phyloP scores from a whole-genome alignment of 2,113 vertebrate species.

The Diadophis punctatus region DNA sequence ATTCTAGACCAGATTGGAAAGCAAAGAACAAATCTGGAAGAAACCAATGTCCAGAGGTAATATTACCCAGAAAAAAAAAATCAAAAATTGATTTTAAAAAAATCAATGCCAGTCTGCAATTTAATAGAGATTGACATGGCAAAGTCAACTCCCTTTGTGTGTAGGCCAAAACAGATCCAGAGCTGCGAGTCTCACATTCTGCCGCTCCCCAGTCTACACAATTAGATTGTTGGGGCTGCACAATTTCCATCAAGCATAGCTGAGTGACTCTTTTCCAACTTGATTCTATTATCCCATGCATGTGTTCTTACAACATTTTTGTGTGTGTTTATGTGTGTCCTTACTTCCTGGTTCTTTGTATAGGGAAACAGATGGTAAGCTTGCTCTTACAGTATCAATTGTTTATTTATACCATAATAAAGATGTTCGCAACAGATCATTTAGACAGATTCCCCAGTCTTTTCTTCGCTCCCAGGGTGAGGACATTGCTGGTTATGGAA shows the following conservation, averaged over 20 bases:
- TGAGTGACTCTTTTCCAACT: neutral
- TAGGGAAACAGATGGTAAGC: neutral
- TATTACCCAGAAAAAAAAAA: neutral
- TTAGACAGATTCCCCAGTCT: neutral
- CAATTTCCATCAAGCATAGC: neutral
- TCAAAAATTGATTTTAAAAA: neutral
- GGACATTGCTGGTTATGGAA: neutral
- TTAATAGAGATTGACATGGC: neutral
- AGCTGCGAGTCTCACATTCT: neutral
- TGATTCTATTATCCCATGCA: neutral
- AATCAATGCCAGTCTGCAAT: neutral
- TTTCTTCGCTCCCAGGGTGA: neutral
- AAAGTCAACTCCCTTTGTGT: neutral
- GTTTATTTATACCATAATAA: neutral
- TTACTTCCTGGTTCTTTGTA: neutral
- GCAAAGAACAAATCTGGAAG: neutral
- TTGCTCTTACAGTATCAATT: neutral
- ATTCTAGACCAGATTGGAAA: neutral
- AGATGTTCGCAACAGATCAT: neutral
- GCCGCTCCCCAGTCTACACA: neutral
- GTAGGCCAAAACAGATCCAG: neutral
- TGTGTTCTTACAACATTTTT: neutral
- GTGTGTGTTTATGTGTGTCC: neutral
- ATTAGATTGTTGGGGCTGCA: neutral
- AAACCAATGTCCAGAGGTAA: neutral